These are phyloP conservation scores for Cephalophus harveyi DNA, from an alignment of 2,113 vertebrate species.

Conservation along the genomic window DNA sequence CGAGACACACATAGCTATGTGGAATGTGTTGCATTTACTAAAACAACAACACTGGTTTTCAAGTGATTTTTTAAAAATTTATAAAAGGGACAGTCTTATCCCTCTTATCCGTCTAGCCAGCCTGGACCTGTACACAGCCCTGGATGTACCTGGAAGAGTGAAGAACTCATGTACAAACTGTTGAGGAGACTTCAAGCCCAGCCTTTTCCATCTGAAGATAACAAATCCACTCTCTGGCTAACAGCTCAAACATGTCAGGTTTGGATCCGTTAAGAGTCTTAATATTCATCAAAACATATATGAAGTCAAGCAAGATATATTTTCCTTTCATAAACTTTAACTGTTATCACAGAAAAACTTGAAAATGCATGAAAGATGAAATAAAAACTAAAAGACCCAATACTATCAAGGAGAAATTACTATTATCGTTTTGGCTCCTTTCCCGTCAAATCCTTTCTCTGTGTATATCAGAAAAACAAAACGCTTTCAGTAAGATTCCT, in stretches of 20 bases:
- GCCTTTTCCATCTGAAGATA: not conserved
- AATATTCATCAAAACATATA: not conserved
- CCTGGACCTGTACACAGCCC: not conserved
- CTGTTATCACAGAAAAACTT: not conserved
- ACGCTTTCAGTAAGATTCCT: slow-evolving; percentile 6
- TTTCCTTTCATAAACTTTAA: not conserved
- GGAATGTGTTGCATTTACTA: not conserved
- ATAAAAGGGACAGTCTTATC: not conserved
- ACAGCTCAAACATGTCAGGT: not conserved
- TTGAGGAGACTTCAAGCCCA: not conserved
- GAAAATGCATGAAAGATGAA: not conserved
- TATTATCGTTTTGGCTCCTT: not conserved
- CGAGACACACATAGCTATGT: not conserved
- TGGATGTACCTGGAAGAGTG: not conserved
- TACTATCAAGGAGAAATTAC: not conserved
- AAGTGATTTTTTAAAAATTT: not conserved
- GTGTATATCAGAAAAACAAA: not conserved
- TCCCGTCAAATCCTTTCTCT: not conserved
- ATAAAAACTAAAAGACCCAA: slow-evolving; percentile 14
- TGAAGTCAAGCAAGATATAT: not conserved
- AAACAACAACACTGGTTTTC: not conserved
- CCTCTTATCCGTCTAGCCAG: not conserved
- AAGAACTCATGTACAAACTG: not conserved
- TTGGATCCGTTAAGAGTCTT: not conserved
- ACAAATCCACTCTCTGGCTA: not conserved